phyloP scores from a whole-genome alignment of 2,888 invertebrate genomes.

The Machimus atricapillus region DNA sequence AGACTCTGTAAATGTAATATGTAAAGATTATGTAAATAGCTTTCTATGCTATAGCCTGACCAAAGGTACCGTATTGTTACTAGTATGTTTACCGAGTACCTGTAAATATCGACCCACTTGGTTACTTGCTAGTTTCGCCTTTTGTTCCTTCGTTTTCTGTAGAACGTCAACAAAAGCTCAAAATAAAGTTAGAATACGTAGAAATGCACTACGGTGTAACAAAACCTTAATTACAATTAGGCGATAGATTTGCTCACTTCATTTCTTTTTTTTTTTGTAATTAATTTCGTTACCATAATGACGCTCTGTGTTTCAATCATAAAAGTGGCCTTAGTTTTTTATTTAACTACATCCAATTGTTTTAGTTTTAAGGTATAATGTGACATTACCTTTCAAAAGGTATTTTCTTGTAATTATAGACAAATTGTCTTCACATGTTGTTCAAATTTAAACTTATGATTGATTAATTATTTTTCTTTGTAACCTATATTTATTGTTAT shows the following conservation, averaged over 20 bases:
- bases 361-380: background rate
- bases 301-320: background rate
- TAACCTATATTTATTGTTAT: background rate
- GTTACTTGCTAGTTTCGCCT: background rate
- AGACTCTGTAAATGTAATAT: slow-evolving; percentile 26
- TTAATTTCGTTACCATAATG: background rate
- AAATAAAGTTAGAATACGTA: background rate
- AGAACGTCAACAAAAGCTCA: slow-evolving; percentile 10
- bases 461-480: background rate
- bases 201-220: background rate
- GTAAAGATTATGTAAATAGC: slow-evolving; percentile 19
- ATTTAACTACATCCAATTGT: background rate
- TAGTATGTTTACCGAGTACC: background rate
- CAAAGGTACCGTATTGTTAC: slow-evolving; percentile 13
- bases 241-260: background rate
- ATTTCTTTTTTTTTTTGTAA: background rate
- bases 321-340: background rate
- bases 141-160: background rate
- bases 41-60: slow-evolving; percentile 25
- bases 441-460: background rate
- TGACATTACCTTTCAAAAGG: background rate
- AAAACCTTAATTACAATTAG: background rate
- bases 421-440: background rate
- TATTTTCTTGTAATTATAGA: background rate
- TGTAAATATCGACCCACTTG: background rate